These are phyloP conservation scores for Lepisosteus osseus DNA, from an alignment of 2,113 vertebrate genomes.

Conservation along the genomic window DNA sequence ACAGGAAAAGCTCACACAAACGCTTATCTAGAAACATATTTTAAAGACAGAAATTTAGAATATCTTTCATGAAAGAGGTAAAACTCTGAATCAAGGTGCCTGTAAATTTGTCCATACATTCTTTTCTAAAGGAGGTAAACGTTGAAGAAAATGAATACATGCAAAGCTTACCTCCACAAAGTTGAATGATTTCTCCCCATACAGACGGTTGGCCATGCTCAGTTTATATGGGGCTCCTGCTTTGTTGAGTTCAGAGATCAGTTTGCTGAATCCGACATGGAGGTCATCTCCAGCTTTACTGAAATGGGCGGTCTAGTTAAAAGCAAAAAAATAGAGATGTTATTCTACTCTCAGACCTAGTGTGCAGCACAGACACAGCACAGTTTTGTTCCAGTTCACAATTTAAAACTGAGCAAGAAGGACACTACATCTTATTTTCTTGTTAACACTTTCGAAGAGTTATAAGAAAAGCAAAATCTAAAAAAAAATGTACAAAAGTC, in stretches of 20 bases:
- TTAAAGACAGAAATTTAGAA: not conserved
- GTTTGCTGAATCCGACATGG: conserved; percentile 65
- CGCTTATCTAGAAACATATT: too few relatives aligned
- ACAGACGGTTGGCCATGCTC: conserved; percentile 80
- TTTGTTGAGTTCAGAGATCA: conserved; percentile 73
- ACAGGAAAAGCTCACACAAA: too few relatives aligned
- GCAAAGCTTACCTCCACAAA: conserved; percentile 70
- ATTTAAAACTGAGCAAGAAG: too few relatives aligned
- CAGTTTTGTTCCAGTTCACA: not conserved
- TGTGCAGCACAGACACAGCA: not conserved
- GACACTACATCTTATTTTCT: too few relatives aligned
- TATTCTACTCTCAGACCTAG: not conserved
- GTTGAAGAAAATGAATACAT: not conserved
- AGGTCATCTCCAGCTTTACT: conserved; percentile 40
- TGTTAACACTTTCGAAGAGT: too few relatives aligned
- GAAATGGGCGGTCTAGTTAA: conserved; percentile 44
- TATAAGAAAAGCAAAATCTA: too few relatives aligned
- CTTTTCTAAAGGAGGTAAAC: not conserved
- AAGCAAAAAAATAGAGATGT: not conserved
- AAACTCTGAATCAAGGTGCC: too few relatives aligned
- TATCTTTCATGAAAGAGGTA: not conserved
- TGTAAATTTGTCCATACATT: too few relatives aligned
- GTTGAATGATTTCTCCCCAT: conserved; percentile 76
- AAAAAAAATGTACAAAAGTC: too few relatives aligned
- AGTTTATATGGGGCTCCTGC: conserved; percentile 63